Evolutionary conservation across 2,113 vertebrate species (phyloP), one percentile per base, ranked within the genome.

Genomic region (Recurvirostra avosetta): DNA sequence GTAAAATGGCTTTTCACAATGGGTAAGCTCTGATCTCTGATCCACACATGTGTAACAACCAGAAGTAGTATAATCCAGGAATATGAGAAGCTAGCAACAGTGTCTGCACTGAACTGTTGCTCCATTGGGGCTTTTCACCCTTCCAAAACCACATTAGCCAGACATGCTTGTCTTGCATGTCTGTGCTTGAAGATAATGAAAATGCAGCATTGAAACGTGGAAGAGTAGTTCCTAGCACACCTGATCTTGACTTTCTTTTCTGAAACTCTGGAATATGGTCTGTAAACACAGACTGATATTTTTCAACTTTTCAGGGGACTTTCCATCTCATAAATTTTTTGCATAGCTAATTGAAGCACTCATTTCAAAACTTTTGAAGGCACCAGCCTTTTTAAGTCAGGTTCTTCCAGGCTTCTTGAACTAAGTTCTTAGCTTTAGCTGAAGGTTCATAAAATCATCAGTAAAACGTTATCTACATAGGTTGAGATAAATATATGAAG

Each of bases 1-100:
- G 49, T 78, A 92, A 97, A 95, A 94, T 89, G 86, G 25, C 47
- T 92, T 95, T 94, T 94, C 88, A 93, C 92, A 96, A 92, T 91
- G 91, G 23, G 32, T 89, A 77, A 92, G 11, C 76, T 94, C 92
- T 92, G 95, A 97, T 97, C 95, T 95, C 80, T 91, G 76, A 92
- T 94, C 83, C 94, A 89, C 76, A 81, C 82, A 81, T 81, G 92
- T 83, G 83, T 94, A 95, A 86, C 56, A 86, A 89, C 68, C 62
- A 89, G 52, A 81, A 89, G 62, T 38, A 78, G 53, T 49, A 87
- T 94, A 95, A 96, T 97, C 73, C 80, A 91, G 45, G 79, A 93
- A 86, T 94, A 45, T 91, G 56, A 94, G 80, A 77, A 92, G 36
- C 52, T 78, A 92, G 65, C 30, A 84, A 77, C 30, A 78, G 65